Conservation (phyloP, 1,140 invertebrate genomes). For the Brachionus manjavacas region DNA sequence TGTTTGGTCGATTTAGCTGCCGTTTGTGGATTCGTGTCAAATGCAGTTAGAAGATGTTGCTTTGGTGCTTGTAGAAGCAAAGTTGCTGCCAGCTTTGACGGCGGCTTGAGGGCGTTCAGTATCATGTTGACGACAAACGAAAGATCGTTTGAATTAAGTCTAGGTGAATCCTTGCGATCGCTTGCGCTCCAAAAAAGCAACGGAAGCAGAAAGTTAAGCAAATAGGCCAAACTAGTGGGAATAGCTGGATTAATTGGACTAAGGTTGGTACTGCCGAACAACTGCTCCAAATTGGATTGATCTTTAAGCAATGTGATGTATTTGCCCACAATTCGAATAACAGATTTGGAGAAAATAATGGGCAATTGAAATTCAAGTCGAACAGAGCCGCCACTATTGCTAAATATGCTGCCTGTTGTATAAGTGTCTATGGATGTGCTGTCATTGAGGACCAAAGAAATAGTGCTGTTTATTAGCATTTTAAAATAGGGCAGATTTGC, state of each 20-base stretch:
- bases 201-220: conserved; percentile 26
- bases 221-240: not conserved
- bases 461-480: not conserved
- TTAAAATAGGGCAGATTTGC: conserved; percentile 29
- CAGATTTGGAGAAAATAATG: not conserved
- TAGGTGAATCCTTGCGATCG: conserved; percentile 27
- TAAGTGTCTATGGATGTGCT: not conserved
- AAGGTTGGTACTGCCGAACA: not conserved
- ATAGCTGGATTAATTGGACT: not conserved
- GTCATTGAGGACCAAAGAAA: conserved; percentile 21
- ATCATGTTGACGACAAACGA: conserved; percentile 23
- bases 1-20: conserved; percentile 26
- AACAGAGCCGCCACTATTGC: not conserved
- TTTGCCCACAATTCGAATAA: conserved; percentile 27
- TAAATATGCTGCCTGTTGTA: not conserved
- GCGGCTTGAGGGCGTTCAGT: conserved; percentile 4
- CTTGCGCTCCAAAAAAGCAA: conserved; percentile 35
- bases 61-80: conserved; percentile 29
- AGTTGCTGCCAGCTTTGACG: conserved; percentile 36
- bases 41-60: not conserved
- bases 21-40: not conserved
- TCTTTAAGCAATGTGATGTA: conserved; percentile 12
- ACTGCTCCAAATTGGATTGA: conserved; percentile 20
- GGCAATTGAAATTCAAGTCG: conserved; percentile 12
- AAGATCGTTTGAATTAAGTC: conserved; percentile 28